Conservation (phyloP, 1,140 invertebrate genomes). For the Drosophila oshimai region DNA sequence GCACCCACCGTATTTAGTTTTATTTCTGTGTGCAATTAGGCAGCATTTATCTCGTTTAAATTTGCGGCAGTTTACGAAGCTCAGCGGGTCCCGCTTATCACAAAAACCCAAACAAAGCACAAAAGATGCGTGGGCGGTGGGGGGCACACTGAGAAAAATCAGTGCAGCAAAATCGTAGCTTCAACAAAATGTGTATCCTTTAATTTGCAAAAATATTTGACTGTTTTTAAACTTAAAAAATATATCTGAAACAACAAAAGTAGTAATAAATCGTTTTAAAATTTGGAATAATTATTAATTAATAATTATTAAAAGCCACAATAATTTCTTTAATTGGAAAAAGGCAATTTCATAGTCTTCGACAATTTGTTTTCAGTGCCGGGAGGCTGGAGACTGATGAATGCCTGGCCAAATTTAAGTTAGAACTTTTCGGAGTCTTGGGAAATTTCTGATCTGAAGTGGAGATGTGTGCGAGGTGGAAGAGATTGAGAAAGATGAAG, state of each 20-base stretch:
- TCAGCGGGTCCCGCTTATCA: constrained; percentile 55
- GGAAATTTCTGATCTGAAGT: not conserved
- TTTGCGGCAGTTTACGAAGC: constrained; percentile 51
- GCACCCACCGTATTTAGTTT: constrained; percentile 27
- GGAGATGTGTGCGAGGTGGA: constrained; percentile 6
- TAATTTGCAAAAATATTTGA: not conserved
- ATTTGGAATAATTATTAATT: no score
- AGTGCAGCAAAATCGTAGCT: no score
- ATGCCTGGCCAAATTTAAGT: constrained; percentile 28
- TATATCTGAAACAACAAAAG: no score
- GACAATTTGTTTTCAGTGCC: constrained; percentile 5
- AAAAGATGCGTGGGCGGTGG: constrained; percentile 11
- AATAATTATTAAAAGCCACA: no score
- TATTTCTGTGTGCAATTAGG: constrained; percentile 55
- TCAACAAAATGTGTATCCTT: no score
- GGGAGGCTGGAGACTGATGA: constrained; percentile 3
- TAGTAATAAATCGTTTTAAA: no score
- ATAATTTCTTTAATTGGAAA: no score
- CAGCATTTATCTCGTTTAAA: constrained; percentile 72
- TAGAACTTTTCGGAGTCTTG: constrained; percentile 16
- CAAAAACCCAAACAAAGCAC: constrained; percentile 51
- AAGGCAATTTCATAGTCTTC: no score
- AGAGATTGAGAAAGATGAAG: constrained; percentile 14
- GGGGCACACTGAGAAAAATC: not conserved
- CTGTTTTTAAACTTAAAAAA: no score